phyloP scores from a whole-genome alignment of 1,140 invertebrate species.

The Drosophila pseudoobscura region DNA sequence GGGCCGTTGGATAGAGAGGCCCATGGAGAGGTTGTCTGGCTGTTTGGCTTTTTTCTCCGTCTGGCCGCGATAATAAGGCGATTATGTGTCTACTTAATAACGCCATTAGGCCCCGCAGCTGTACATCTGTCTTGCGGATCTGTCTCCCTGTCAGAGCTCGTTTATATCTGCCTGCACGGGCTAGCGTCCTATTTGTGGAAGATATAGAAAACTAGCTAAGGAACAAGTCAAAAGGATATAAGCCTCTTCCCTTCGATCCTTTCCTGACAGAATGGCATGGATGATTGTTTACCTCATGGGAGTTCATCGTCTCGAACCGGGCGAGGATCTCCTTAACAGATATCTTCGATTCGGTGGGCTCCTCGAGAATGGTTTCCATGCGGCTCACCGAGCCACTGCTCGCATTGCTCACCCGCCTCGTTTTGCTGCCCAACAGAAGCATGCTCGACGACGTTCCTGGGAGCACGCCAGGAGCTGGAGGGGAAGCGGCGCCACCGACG shows the following conservation, averaged over 20 bases:
- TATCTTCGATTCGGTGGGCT: conserved; percentile 89
- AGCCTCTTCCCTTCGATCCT: no score
- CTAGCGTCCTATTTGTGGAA: no score
- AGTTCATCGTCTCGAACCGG: conserved; percentile 89
- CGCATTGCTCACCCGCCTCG: conserved; percentile 83
- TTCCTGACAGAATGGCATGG: neutral
- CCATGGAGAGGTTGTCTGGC: conserved; percentile 6
- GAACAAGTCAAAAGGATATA: no score
- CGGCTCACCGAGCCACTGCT: conserved; percentile 86
- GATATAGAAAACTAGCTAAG: no score
- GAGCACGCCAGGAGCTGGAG: no score
- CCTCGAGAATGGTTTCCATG: conserved; percentile 92
- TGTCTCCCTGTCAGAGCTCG: neutral
- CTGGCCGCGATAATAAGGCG: conserved; percentile 69
- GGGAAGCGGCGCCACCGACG: neutral
- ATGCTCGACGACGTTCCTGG: neutral
- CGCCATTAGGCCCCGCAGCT: conserved; percentile 39
- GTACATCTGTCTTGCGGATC: conserved; percentile 25
- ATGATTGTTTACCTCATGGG: conserved; percentile 52
- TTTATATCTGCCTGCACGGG: neutral
- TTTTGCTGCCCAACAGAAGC: conserved; percentile 46
- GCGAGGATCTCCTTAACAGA: conserved; percentile 92
- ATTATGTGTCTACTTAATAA: conserved; percentile 71
- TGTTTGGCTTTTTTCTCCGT: conserved; percentile 4
- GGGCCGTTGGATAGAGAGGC: conserved; percentile 6